Conservation (phyloP, 1,140 invertebrate species). For the Prorops nasuta region DNA sequence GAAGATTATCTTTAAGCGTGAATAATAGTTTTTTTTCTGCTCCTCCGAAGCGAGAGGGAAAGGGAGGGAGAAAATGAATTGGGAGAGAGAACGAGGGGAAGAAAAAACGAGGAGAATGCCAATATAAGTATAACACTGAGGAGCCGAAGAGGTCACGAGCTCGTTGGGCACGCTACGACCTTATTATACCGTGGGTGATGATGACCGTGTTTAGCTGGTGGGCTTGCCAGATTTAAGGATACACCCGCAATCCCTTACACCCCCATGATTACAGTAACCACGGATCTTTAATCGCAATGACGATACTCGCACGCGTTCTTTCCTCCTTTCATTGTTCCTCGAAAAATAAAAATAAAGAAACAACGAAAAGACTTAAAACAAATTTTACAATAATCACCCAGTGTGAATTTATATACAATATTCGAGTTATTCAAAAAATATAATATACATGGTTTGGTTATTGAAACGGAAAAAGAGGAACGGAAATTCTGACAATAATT, state of each 20-base stretch:
- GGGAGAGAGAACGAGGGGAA: background rate
- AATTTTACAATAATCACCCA: no score
- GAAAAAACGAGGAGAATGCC: background rate
- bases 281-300: slow-evolving; percentile 42
- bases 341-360: no score
- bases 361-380: no score
- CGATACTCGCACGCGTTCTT: slow-evolving; percentile 26
- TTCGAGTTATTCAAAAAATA: no score
- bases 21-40: no score
- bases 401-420: no score
- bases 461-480: no score
- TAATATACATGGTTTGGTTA: no score
- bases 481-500: no score
- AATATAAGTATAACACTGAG: slow-evolving; percentile 22
- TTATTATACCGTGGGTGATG: slow-evolving; percentile 43
- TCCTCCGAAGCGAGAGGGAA: no score
- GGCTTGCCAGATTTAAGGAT: slow-evolving; percentile 50
- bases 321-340: slow-evolving; percentile 4
- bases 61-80: no score
- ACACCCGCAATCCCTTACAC: slow-evolving; percentile 24
- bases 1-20: no score
- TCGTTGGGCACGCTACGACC: slow-evolving; percentile 38
- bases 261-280: slow-evolving; percentile 45
- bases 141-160: slow-evolving; percentile 32
- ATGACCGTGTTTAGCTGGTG: slow-evolving; percentile 48